These are phyloP conservation scores for Drosophila birchii DNA, from an alignment of 2,888 invertebrate genomes.

Conservation along the genomic window DNA sequence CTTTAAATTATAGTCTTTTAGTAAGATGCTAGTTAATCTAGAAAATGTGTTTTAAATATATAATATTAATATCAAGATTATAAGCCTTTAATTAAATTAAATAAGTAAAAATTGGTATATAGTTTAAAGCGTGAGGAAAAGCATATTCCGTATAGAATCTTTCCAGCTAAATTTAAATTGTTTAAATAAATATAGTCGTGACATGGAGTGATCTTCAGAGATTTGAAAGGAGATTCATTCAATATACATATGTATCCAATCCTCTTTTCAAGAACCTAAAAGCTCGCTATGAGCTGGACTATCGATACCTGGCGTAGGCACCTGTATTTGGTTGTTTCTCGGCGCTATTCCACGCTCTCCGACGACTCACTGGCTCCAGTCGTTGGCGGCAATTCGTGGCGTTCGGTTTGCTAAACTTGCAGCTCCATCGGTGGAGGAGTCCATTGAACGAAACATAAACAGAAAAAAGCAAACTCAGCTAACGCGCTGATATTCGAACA, in stretches of 20 bases:
- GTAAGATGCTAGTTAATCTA: neutral
- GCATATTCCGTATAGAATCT: neutral
- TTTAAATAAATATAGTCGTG: neutral
- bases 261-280: neutral
- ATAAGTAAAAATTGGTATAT: too few relatives aligned
- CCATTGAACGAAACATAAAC: constrained; percentile 11
- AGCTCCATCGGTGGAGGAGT: constrained; percentile 25
- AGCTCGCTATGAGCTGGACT: constrained; percentile 1
- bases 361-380: constrained; percentile 37
- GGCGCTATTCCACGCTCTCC: constrained; percentile 11
- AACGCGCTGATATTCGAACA: constrained; percentile 39
- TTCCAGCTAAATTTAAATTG: neutral
- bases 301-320: constrained; percentile 20
- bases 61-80: neutral
- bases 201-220: neutral
- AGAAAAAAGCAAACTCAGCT: constrained; percentile 32
- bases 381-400: constrained; percentile 56
- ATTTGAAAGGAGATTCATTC: neutral
- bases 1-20: neutral
- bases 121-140: neutral
- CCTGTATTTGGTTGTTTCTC: neutral
- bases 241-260: too few relatives aligned
- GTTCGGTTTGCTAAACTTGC: constrained; percentile 44
- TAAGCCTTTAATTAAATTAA: neutral
- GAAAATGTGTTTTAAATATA: neutral